Percentiles rank a stretch among this genome's conserved stretches.
Evolutionary conservation across 2,797 vertebrate genomes (phyloP).

Genomic region (Sparidentex hasta): DNA sequence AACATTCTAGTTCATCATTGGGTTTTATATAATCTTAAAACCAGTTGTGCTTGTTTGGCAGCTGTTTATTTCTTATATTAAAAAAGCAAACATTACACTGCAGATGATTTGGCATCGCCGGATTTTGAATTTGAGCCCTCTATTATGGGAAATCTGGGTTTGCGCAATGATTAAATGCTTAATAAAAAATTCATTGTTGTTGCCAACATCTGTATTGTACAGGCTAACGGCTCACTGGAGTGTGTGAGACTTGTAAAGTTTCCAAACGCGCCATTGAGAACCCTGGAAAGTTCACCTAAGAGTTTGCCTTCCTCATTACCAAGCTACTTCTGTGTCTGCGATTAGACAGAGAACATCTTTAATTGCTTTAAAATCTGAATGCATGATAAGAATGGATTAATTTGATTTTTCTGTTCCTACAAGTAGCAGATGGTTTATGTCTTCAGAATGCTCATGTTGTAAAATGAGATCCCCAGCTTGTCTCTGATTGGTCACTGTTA

Average conservation of each 20-base stretch:
- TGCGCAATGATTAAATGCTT: constrained; percentile 90
- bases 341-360: constrained; percentile 99
- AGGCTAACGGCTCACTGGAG: constrained; percentile 99
- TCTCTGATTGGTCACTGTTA: constrained; percentile 99
- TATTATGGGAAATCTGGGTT: constrained; percentile 89
- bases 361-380: constrained; percentile 99
- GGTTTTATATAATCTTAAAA: constrained; percentile 86
- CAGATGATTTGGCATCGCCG: constrained; percentile 85
- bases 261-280: constrained; percentile 97
- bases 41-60: constrained; percentile 85
- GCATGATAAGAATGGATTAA: constrained; percentile 99
- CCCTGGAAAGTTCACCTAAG: constrained; percentile 99
- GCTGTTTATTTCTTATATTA: constrained; percentile 88
- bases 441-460: constrained; percentile 99
- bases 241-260: constrained; percentile 99
- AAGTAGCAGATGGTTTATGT: constrained; percentile 99
- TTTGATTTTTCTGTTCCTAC: constrained; percentile 99
- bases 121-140: constrained; percentile 85
- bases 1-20: constrained; percentile 83
- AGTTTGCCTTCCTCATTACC: constrained; percentile 99
- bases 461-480: constrained; percentile 99
- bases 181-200: constrained; percentile 98
- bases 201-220: constrained; percentile 98
- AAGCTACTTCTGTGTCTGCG: constrained; percentile 97
- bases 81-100: constrained; percentile 87